These are phyloP conservation scores for Drosophila azteca DNA, from an alignment of 1,140 invertebrate species.

Conservation along the genomic window DNA sequence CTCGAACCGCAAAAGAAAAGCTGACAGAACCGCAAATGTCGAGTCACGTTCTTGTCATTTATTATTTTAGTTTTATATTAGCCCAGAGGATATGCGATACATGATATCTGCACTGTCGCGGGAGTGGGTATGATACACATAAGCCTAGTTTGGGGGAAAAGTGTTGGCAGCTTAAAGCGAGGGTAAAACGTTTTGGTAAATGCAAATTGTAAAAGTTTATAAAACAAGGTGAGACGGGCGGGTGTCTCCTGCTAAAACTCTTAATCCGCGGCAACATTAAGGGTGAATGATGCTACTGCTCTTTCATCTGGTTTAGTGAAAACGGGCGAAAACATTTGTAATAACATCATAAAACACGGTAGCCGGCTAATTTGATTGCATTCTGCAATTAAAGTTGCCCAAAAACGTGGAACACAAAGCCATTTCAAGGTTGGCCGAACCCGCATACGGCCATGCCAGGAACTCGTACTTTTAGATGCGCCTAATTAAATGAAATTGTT, in stretches of 20 bases:
- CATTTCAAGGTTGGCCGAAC: conserved; percentile 31
- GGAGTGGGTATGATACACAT: conserved; percentile 17
- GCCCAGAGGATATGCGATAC: conserved; percentile 38
- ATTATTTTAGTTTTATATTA: conserved; percentile 70
- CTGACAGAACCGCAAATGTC: conserved; percentile 51
- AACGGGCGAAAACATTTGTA: conserved; percentile 46
- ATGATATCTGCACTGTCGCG: conserved; percentile 20
- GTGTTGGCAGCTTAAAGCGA: conserved; percentile 28
- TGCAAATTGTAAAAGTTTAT: conserved; percentile 5
- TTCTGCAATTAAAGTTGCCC: conserved; percentile 51
- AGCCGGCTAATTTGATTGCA: conserved; percentile 44
- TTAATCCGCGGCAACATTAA: neutral
- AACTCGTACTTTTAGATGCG: conserved; percentile 5
- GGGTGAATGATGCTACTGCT: conserved; percentile 9
- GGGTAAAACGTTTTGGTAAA: conserved; percentile 5
- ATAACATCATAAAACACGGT: conserved; percentile 37
- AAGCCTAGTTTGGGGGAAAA: conserved; percentile 31
- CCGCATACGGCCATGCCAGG: neutral
- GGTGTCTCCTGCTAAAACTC: neutral
- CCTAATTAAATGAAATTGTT: conserved; percentile 57
- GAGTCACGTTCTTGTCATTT: conserved; percentile 66
- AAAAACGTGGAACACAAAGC: conserved; percentile 26
- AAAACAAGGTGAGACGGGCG: neutral
- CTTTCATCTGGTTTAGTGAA: conserved; percentile 43
- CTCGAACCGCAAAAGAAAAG: conserved; percentile 18